Evolutionary conservation across 2,797 vertebrate species (phyloP).

Genomic region (Enteromius argenteus): DNA sequence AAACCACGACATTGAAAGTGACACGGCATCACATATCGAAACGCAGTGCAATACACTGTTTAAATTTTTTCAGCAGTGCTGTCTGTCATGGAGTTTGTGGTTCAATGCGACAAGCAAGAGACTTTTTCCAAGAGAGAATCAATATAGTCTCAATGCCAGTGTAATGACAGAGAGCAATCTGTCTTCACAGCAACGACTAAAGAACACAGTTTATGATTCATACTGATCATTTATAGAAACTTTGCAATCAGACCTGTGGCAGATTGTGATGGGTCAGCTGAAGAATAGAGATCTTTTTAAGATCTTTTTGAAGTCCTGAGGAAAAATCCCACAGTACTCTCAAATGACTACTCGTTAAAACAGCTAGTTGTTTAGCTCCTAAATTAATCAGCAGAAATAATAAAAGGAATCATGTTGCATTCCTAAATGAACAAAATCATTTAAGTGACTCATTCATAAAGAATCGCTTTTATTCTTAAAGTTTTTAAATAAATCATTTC

Average conservation of each 20-base stretch:
- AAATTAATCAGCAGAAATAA: not conserved
- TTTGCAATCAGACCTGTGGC: constrained; percentile 19
- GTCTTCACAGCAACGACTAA: constrained; percentile 21
- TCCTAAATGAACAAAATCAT: not conserved
- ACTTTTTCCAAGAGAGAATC: constrained; percentile 57
- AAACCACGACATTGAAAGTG: constrained; percentile 62
- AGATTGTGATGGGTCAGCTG: not conserved
- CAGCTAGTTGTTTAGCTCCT: not conserved
- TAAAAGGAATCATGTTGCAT: not conserved
- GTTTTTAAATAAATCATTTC: not conserved
- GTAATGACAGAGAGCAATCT: constrained; percentile 34
- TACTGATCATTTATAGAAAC: constrained; percentile 17
- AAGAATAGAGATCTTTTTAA: not conserved
- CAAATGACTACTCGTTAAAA: not conserved
- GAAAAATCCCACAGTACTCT: not conserved
- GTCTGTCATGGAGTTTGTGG: constrained; percentile 59
- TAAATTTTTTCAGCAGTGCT: constrained; percentile 60
- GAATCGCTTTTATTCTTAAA: not conserved
- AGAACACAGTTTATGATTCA: constrained; percentile 32
- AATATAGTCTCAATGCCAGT: constrained; percentile 52
- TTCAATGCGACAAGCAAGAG: constrained; percentile 57
- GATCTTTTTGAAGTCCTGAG: not conserved
- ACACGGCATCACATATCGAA: constrained; percentile 54
- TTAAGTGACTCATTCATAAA: not conserved
- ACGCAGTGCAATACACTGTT: constrained; percentile 59